Evolutionary conservation across 2,888 invertebrate genomes (phyloP).

Genomic region (Pammene fasciana): DNA sequence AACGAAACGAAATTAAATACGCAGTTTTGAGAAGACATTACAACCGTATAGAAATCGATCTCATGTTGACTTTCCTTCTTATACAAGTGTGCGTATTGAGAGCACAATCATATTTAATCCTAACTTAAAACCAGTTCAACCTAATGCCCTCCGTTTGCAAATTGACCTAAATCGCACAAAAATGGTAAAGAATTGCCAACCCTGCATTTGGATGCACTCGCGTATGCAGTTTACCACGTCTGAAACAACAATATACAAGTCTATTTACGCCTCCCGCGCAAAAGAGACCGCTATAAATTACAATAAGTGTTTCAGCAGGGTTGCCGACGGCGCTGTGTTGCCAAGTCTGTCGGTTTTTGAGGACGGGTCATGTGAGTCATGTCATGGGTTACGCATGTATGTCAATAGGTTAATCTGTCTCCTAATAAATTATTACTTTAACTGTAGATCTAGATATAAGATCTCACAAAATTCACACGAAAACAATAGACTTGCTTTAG

Average conservation of each 20-base stretch:
- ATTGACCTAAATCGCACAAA: not conserved
- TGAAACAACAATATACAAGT: constrained; percentile 35
- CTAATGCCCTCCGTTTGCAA: not conserved
- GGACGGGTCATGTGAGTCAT: not conserved
- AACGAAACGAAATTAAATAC: too few species aligned
- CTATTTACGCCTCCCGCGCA: constrained; percentile 35
- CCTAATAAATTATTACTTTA: too few species aligned
- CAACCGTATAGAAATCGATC: too few species aligned
- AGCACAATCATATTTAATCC: too few species aligned
- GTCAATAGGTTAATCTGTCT: not conserved
- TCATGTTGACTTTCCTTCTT: too few species aligned
- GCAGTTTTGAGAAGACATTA: too few species aligned
- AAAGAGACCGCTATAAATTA: constrained; percentile 42
- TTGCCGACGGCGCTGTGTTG: constrained; percentile 20
- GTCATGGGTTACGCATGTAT: not conserved
- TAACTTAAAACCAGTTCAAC: too few species aligned
- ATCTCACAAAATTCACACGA: too few species aligned
- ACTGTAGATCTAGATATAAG: too few species aligned
- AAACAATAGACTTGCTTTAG: too few species aligned
- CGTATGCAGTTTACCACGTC: constrained; percentile 9
- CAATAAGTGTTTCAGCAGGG: constrained; percentile 36
- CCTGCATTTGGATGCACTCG: constrained; percentile 33
- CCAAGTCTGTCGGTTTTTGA: constrained; percentile 33
- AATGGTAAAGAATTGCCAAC: constrained; percentile 14
- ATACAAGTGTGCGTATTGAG: too few species aligned